These are phyloP conservation scores for Timandra comae DNA, from an alignment of 2,888 invertebrate genomes.

Conservation along the genomic window DNA sequence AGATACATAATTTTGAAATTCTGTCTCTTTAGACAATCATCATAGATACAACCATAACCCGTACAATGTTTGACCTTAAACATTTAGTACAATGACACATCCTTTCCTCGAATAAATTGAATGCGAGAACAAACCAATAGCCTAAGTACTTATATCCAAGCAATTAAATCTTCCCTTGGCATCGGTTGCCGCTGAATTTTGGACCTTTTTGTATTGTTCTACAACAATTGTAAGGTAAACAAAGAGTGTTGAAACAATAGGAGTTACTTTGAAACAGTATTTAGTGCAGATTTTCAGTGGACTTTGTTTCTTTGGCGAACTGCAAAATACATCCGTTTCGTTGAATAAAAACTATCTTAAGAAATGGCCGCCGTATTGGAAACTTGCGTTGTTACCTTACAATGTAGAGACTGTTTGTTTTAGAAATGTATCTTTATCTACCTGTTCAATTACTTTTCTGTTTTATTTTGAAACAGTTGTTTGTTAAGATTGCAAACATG, in stretches of 20 bases:
- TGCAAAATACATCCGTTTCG: conserved; percentile 41
- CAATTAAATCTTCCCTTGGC: conserved; percentile 66
- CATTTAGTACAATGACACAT: conserved; percentile 1
- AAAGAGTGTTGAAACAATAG: conserved; percentile 59
- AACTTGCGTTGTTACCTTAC: conserved; percentile 34
- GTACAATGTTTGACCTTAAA: no score
- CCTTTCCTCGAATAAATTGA: conserved; percentile 4
- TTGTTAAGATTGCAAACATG: no score
- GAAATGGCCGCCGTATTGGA: conserved; percentile 26
- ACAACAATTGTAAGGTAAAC: conserved; percentile 57
- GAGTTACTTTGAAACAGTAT: conserved; percentile 57
- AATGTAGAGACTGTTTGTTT: conserved; percentile 17
- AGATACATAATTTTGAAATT: no score
- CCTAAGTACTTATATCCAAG: conserved; percentile 49
- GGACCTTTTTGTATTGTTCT: conserved; percentile 62
- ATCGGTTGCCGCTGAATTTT: conserved; percentile 57
- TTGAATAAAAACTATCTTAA: conserved; percentile 46
- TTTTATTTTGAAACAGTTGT: no score
- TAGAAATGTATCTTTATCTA: conserved; percentile 7
- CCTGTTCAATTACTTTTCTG: conserved; percentile 2
- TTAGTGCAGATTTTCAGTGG: conserved; percentile 54
- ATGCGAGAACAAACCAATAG: conserved; percentile 10
- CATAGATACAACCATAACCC: no score
- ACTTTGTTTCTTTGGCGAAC: conserved; percentile 36
- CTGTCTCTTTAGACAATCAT: no score